phyloP scores from a whole-genome alignment of 2,797 vertebrate genomes.

The Craterocephalus amniculus region DNA sequence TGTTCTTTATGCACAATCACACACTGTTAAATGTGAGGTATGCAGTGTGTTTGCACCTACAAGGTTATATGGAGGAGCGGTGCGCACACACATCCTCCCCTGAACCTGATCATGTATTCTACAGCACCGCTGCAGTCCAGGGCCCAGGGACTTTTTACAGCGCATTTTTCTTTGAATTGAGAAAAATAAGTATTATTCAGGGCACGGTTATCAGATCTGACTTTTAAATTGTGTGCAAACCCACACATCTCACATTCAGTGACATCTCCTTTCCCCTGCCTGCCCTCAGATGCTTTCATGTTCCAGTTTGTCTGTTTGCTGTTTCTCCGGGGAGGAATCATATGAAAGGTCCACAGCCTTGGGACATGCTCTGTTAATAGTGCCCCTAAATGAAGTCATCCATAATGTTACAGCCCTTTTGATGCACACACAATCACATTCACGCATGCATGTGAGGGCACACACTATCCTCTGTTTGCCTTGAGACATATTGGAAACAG shows the following conservation, averaged over 20 bases:
- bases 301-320: constrained; percentile 54
- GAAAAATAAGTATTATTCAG: constrained; percentile 62
- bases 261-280: constrained; percentile 48
- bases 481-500: constrained; percentile 50
- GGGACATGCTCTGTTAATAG: constrained; percentile 80
- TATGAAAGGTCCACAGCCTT: constrained; percentile 71
- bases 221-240: constrained; percentile 77
- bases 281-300: constrained; percentile 46
- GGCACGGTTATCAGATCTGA: constrained; percentile 67
- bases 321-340: constrained; percentile 54
- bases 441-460: neutral
- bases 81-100: constrained; percentile 41
- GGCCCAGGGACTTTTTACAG: constrained; percentile 56
- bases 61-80: constrained; percentile 54
- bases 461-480: constrained; percentile 53
- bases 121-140: constrained; percentile 3
- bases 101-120: constrained; percentile 61
- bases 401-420: constrained; percentile 69
- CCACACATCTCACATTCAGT: constrained; percentile 58
- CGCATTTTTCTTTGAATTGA: constrained; percentile 42
- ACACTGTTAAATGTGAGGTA: constrained; percentile 5
- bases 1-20: constrained; percentile 25
- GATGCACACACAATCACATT: constrained; percentile 28
- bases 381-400: constrained; percentile 78
- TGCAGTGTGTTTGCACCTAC: constrained; percentile 22